Evolutionary conservation across 2,113 vertebrate species (phyloP).

Genomic region (Bucco capensis): DNA sequence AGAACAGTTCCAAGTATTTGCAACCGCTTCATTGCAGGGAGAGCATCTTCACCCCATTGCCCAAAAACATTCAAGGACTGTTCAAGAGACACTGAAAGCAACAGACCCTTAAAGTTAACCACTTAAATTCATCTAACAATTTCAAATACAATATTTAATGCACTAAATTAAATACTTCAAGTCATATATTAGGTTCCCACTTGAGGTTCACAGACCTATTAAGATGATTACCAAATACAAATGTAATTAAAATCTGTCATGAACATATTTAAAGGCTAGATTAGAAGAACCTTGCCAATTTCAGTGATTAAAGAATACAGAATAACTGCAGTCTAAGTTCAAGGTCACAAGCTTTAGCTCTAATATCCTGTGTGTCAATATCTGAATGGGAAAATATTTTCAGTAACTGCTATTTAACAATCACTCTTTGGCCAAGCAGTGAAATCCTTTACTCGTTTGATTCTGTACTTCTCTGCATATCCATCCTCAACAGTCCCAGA

Average conservation of each 20-base stretch:
- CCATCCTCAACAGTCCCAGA: neutral
- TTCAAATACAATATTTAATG: neutral
- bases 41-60: neutral
- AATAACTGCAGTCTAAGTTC: neutral
- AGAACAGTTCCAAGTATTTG: neutral
- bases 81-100: neutral
- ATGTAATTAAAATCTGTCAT: neutral
- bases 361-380: neutral
- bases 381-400: neutral
- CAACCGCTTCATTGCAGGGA: neutral
- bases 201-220: neutral
- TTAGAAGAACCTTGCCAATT: accelerated
- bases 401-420: neutral
- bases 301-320: accelerated
- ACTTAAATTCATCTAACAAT: neutral
- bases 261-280: neutral
- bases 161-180: neutral
- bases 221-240: neutral
- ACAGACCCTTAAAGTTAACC: neutral
- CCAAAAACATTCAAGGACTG: neutral
- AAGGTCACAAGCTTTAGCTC: neutral
- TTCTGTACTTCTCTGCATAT: neutral
- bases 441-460: accelerated
- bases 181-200: neutral
- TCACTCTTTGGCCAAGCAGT: neutral